Evolutionary conservation across 2,797 vertebrate genomes (phyloP).

Genomic region (Pelodytes ibericus): DNA sequence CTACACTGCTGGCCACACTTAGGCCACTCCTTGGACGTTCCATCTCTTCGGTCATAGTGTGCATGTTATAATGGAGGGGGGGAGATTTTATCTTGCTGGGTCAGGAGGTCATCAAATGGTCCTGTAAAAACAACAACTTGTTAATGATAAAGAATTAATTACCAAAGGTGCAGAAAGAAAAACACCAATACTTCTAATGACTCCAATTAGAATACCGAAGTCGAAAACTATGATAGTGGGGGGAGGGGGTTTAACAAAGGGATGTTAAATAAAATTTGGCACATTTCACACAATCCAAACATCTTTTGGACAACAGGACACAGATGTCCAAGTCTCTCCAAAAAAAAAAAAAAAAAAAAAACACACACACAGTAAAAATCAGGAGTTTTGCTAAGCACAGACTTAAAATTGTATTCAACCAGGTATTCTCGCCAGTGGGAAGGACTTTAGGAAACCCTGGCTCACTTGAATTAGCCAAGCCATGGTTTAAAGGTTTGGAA

Average conservation of each 20-base stretch:
- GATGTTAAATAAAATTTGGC: too few relatives aligned
- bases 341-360: not conserved
- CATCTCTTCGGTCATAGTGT: slow-evolving; percentile 78
- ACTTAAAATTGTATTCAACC: too few relatives aligned
- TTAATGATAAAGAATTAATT: slow-evolving; percentile 21
- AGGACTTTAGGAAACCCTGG: too few relatives aligned
- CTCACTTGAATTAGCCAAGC: too few relatives aligned
- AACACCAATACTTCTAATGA: too few relatives aligned
- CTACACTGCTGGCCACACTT: slow-evolving; percentile 81
- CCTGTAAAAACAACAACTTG: slow-evolving; percentile 36
- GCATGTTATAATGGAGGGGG: not conserved
- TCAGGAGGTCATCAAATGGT: slow-evolving; percentile 35
- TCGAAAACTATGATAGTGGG: too few relatives aligned
- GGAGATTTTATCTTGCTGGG: slow-evolving; percentile 5
- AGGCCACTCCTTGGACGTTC: slow-evolving; percentile 76
- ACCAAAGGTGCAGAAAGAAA: not conserved
- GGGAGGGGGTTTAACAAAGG: too few relatives aligned
- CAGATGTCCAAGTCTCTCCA: not conserved
- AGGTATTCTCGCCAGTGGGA: too few relatives aligned
- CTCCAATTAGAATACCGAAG: too few relatives aligned
- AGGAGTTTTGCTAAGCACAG: not conserved
- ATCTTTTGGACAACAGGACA: too few relatives aligned
- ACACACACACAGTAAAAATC: not conserved
- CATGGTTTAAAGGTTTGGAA: too few relatives aligned
- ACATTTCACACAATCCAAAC: too few relatives aligned